Base-by-base conservation (phyloP, 2,797 vertebrate genomes). In the Manis pentadactyla region DNA sequence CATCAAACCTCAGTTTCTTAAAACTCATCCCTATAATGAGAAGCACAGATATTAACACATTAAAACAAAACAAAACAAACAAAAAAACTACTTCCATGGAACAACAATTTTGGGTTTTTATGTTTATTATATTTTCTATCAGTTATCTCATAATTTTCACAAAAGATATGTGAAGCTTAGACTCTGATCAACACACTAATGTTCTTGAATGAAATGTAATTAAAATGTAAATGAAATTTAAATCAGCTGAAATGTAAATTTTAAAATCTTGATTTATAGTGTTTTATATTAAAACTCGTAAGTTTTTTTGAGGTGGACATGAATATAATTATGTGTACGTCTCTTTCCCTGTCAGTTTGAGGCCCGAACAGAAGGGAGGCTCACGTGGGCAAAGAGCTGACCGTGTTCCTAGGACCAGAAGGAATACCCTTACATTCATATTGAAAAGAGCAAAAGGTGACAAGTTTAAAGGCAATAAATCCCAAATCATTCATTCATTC, bases 201-300 rank as follows among this genome's bases (percentile, higher is more conserved):
- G 73, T 59, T 93, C n/a, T 87, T 84, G n/a, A 87, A 42, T 73
- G 39, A 84, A 91, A 81, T 75, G 23, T 78, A 95, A 85, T 87
- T 53, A 42, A 77, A 21, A 3, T 74, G 55, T 57, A 69, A 82
- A 82, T 71, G 18, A 87, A 83, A 87, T 79, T 93, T 57, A 87
- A 77, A 55, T 87, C 19, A 71, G n/a, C 66, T 78, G 69, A 61
- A 73, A 84, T 79, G 9, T 85, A 66, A 78, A 84, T 64, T 68
- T 59, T 53, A 82, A 78, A 74, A 90, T 85, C 46, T 64, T 73
- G 46, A 82, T 71, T 86, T 89, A 31, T 59, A 49, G 64, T 64
- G 27, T 27, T 81, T 81, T 27, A 49, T 69, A 69, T 66, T 89
- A 59, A 92, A 92, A 86, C 34, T 2, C 2, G 34, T 21, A 5